phyloP scores from a whole-genome alignment of 92 coral and sea anemone genomes.

The Chrysogorgia sp. region DNA sequence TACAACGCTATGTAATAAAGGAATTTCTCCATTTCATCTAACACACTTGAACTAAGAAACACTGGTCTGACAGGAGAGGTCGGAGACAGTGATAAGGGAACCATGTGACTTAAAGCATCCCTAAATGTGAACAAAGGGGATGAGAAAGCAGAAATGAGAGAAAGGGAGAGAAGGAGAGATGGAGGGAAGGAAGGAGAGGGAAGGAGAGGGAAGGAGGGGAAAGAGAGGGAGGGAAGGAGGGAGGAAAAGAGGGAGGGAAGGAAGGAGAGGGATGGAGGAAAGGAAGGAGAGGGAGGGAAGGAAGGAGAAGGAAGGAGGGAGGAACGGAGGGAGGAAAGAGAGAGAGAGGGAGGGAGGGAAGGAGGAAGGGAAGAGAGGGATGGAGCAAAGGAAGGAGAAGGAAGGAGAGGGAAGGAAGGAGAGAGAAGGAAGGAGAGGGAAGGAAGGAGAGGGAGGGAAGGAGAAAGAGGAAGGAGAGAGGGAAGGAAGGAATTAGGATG shows the following conservation, averaged over 20 bases:
- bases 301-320: background rate
- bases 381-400: background rate
- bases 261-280: background rate
- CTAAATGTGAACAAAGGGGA: too few species aligned
- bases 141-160: too few species aligned
- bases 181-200: background rate
- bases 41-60: constrained; percentile 82
- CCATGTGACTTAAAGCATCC: constrained; percentile 91
- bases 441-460: background rate
- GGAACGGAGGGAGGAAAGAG: background rate
- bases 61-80: constrained; percentile 91
- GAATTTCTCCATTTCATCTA: constrained; percentile 94
- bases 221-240: background rate
- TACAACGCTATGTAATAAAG: constrained; percentile 85
- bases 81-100: constrained; percentile 75
- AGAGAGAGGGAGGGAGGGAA: background rate
- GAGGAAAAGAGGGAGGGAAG: background rate
- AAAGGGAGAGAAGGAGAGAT: background rate
- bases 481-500: background rate
- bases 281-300: background rate
- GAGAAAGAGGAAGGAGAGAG: background rate
- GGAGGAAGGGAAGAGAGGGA: background rate
- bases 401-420: background rate
- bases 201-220: too few species aligned
- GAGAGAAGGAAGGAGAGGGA: background rate